A percentile compares a stretch with the other conserved stretches of the same genome.
These are phyloP conservation scores for Drosophila ercepeae DNA, from an alignment of 1,140 invertebrate species.

Conservation along the genomic window DNA sequence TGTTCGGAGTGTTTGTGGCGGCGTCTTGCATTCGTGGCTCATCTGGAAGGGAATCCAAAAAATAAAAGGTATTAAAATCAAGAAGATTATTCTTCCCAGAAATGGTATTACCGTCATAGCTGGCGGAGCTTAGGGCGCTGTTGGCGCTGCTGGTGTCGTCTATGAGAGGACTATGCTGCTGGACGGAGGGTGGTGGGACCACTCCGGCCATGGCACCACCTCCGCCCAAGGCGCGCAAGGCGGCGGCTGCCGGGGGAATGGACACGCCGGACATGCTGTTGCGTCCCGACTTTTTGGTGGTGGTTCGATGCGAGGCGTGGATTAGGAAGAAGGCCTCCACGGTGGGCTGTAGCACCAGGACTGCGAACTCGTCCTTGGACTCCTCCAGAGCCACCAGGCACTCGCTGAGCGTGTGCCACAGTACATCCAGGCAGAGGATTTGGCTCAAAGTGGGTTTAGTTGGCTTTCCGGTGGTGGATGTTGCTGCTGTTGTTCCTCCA, in stretches of 20 bases:
- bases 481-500: background rate
- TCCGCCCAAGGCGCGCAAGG: background rate
- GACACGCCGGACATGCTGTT: slow-evolving; percentile 34
- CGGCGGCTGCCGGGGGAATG: background rate
- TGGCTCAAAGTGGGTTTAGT: slow-evolving; percentile 87
- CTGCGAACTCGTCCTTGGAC: slow-evolving; percentile 96
- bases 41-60: slow-evolving; percentile 42
- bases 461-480: background rate
- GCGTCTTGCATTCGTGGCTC: slow-evolving; percentile 57
- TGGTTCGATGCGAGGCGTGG: slow-evolving; percentile 88
- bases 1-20: slow-evolving; percentile 23
- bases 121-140: slow-evolving; percentile 26
- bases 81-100: no score
- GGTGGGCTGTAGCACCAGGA: slow-evolving; percentile 95
- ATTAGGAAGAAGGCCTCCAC: slow-evolving; percentile 97
- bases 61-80: no score
- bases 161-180: slow-evolving; percentile 47
- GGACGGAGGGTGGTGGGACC: slow-evolving; percentile 2
- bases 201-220: slow-evolving; percentile 4
- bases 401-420: slow-evolving; percentile 93
- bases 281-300: slow-evolving; percentile 55
- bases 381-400: slow-evolving; percentile 93
- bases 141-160: slow-evolving; percentile 55
- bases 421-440: slow-evolving; percentile 88
- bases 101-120: slow-evolving; percentile 40